Base-by-base conservation (phyloP, 1,140 invertebrate species). In the Pogonognathellus flavescens region DNA sequence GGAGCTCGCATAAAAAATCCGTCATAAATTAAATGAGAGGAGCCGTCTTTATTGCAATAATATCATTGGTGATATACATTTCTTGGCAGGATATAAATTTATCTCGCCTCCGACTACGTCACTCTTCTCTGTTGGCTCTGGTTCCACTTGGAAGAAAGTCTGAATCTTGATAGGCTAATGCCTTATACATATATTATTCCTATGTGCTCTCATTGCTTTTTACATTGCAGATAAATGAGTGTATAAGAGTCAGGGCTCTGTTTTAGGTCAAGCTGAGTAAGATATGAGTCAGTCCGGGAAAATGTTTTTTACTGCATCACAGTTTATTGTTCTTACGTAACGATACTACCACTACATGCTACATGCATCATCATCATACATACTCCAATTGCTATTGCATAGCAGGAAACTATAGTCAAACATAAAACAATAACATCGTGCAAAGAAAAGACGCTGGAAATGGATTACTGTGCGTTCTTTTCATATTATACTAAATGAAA, bases 141-240 rank as follows among this genome's bases (percentile, higher is more conserved):
- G 16, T 50, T 76, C 70, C 66, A 72, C 66, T 72, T 72, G 66
- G 70, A 76, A 31, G 10, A 76, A 76, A 76, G n/a, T 76, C 70
- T n/a, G 70, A 76, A 76, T 76, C 70, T 76, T 76, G 70, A 76
- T 76, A 76, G 70, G 70, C 70, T 76, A 76, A 76, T 76, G 70
- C 70, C 5, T 76, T 76, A 49, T 50, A 76, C 31, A 49, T 41
- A 31, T 76, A 76, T 50, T n/a, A 76, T 41, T 13, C 53, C 11
- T 70, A 22, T 22, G 11, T 70, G 25, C 41, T 76, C 53, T n/a
- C 11, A 50, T 49, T 76, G n/a, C 70, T 16, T 76, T 41, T 16
- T 14, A n/a, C 25, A 49, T n/a, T 25, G 1, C 41, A 49, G 25
- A 76, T 41, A 41, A n/a, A 49, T 49, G 14, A 25, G 16, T 49